A percentile compares a stretch with the other conserved stretches of the same genome.
phyloP scores from a whole-genome alignment of 2,113 vertebrate genomes.

The Plectropomus leopardus region DNA sequence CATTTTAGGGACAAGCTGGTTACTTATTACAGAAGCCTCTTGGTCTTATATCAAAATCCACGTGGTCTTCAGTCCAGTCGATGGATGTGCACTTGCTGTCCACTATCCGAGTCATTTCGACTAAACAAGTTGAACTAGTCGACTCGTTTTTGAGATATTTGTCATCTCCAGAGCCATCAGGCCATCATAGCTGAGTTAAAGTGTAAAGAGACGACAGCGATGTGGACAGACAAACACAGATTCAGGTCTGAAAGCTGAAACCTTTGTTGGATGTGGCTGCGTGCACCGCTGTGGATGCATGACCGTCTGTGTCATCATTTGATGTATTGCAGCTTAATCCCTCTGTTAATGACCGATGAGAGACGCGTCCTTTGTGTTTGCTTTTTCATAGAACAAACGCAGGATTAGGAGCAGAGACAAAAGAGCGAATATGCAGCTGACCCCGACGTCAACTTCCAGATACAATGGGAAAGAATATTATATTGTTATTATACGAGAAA shows the following conservation, averaged over 20 bases:
- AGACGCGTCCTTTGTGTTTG: conserved; percentile 36
- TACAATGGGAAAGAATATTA: background rate
- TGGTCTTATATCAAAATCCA: too few species aligned
- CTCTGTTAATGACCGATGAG: conserved; percentile 42
- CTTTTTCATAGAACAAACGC: conserved; percentile 16
- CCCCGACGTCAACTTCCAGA: background rate
- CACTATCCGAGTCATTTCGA: too few species aligned
- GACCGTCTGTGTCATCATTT: background rate
- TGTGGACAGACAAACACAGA: background rate
- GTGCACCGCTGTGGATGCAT: background rate
- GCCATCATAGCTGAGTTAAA: too few species aligned
- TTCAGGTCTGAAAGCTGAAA: background rate
- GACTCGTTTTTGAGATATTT: too few species aligned
- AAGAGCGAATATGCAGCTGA: background rate
- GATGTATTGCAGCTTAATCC: conserved; percentile 32
- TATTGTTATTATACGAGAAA: background rate
- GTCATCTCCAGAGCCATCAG: too few species aligned
- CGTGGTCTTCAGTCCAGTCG: background rate
- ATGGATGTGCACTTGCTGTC: background rate
- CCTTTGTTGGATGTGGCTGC: background rate
- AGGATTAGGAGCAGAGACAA: conserved; percentile 44
- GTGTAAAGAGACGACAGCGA: too few species aligned
- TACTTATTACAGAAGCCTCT: conserved; percentile 34
- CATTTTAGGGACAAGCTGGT: background rate
- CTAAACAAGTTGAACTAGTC: too few species aligned